phyloP scores from a whole-genome alignment of 2,113 vertebrate genomes.

The Chaenocephalus aceratus region DNA sequence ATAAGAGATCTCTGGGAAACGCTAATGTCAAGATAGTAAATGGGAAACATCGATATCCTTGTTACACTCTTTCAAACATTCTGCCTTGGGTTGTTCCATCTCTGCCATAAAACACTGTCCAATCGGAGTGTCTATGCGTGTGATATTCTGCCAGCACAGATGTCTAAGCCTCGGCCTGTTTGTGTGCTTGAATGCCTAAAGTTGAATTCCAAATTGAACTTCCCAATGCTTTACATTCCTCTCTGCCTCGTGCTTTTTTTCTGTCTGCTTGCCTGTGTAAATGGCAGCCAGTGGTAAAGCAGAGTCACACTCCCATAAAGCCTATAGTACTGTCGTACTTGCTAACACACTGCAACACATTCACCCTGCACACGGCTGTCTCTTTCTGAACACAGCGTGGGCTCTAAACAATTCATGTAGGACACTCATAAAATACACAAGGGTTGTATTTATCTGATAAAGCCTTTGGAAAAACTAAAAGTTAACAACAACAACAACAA shows the following conservation, averaged over 20 bases:
- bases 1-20: conserved; percentile 23
- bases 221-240: conserved; percentile 16
- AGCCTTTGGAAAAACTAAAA: neutral
- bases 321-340: conserved; percentile 38
- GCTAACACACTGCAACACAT: conserved; percentile 46
- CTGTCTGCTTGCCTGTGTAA: conserved; percentile 29
- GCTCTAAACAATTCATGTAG: conserved; percentile 29
- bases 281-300: conserved; percentile 36
- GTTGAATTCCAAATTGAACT: conserved; percentile 20
- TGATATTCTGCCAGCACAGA: conserved; percentile 51
- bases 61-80: conserved; percentile 43
- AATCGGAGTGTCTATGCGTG: conserved; percentile 37
- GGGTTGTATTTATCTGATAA: conserved; percentile 4
- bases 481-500: neutral
- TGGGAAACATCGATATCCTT: conserved; percentile 29
- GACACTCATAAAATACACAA: neutral
- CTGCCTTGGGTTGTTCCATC: conserved; percentile 34
- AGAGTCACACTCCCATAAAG: conserved; percentile 47
- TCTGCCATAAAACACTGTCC: conserved; percentile 41
- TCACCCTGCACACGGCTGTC: conserved; percentile 45
- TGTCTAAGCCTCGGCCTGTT: conserved; percentile 35
- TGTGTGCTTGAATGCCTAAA: conserved; percentile 35
- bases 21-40: conserved; percentile 29
- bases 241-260: conserved; percentile 29
- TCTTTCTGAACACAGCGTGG: conserved; percentile 25